A percentile compares a stretch with the other conserved stretches of the same genome.
Conservation (phyloP, 1,140 invertebrate genomes). For the Bombus pyrosoma region DNA sequence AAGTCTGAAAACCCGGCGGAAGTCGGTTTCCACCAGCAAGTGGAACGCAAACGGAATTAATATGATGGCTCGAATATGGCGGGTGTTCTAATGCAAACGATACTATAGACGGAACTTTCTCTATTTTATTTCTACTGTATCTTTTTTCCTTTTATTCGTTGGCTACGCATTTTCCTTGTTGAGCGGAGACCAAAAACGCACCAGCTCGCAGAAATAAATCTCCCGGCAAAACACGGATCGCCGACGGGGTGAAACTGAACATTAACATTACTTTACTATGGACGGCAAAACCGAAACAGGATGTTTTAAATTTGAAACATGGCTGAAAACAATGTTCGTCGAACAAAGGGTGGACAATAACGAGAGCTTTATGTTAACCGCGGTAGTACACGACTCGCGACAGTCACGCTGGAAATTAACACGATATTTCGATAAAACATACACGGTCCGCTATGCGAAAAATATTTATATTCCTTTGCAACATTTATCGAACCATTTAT, state of each 20-base stretch:
- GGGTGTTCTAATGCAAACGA: background rate
- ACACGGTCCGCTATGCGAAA: no score
- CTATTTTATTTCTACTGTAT: background rate
- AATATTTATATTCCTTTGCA: background rate
- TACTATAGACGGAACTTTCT: background rate
- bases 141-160: background rate
- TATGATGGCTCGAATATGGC: background rate
- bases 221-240: constrained; percentile 8
- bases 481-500: background rate
- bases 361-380: background rate
- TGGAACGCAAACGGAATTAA: constrained; percentile 16
- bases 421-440: background rate
- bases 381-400: background rate
- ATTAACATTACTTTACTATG: constrained; percentile 16
- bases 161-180: background rate
- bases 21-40: background rate
- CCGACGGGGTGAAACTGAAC: background rate
- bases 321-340: background rate
- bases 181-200: background rate
- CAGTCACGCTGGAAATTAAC: background rate
- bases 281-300: background rate
- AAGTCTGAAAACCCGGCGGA: background rate
- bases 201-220: constrained; percentile 23
- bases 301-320: constrained; percentile 41
- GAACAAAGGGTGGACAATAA: background rate